phyloP scores from a whole-genome alignment of 2,113 vertebrate genomes.

The Mirza zaza region DNA sequence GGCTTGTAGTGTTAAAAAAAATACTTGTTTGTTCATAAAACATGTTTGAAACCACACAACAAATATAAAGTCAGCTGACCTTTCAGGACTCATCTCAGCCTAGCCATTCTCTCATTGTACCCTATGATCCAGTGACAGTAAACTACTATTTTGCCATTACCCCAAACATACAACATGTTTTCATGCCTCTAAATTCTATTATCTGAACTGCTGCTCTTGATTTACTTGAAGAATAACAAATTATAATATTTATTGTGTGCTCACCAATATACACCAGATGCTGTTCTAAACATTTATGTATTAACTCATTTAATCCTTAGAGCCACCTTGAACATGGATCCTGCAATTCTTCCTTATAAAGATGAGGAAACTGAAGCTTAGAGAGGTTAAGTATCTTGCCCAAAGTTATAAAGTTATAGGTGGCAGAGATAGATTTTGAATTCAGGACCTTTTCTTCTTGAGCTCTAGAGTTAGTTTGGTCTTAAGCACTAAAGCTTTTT shows the following conservation, averaged over 20 bases:
- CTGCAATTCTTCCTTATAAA: background rate
- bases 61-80: conserved; percentile 1
- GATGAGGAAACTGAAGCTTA: background rate
- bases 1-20: background rate
- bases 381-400: background rate
- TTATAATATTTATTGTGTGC: background rate
- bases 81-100: background rate
- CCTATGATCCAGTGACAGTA: background rate
- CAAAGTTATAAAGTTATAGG: background rate
- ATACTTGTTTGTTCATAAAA: conserved; percentile 5
- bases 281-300: background rate
- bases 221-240: background rate
- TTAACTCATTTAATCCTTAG: background rate
- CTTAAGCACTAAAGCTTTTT: background rate
- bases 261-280: background rate
- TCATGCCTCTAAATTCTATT: background rate
- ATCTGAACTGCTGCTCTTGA: background rate
- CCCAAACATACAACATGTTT: background rate
- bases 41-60: conserved; percentile 25
- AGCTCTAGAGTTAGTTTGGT: background rate
- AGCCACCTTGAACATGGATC: background rate
- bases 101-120: background rate
- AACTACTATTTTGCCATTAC: conserved; percentile 12
- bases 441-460: background rate
- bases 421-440: background rate